These are phyloP conservation scores for Channa maculata DNA, from an alignment of 2,113 vertebrate genomes.

Conservation along the genomic window DNA sequence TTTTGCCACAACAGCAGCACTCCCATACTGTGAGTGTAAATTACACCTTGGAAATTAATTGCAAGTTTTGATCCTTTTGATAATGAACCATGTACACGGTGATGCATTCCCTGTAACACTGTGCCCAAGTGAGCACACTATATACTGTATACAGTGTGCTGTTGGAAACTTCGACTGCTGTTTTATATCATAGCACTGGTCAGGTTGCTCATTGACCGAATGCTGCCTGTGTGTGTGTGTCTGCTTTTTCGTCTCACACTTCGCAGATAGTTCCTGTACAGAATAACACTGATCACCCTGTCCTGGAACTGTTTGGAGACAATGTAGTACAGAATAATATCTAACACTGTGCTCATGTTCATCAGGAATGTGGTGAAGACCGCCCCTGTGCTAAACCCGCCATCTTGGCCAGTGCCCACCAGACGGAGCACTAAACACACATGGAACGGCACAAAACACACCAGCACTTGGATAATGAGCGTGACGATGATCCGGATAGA, in stretches of 20 bases:
- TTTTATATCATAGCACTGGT: constrained; percentile 91
- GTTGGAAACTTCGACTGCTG: background rate
- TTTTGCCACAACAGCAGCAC: constrained; percentile 72
- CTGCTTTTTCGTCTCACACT: constrained; percentile 94
- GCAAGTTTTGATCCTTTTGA: constrained; percentile 67
- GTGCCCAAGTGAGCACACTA: constrained; percentile 16
- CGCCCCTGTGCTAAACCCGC: constrained; percentile 86
- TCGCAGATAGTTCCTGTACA: constrained; percentile 95
- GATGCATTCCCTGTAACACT: constrained; percentile 51
- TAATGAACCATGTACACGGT: constrained; percentile 50
- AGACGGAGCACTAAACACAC: constrained; percentile 88
- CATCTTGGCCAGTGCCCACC: constrained; percentile 61
- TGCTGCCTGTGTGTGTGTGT: constrained; percentile 86
- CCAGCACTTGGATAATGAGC: constrained; percentile 89
- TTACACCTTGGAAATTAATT: constrained; percentile 70
- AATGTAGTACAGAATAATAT: constrained; percentile 96
- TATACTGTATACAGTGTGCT: background rate
- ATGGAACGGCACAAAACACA: constrained; percentile 96
- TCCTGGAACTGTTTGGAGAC: constrained; percentile 99
- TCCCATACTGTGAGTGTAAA: constrained; percentile 78
- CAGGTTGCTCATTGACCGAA: constrained; percentile 91
- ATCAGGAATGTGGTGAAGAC: constrained; percentile 94
- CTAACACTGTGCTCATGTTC: constrained; percentile 94
- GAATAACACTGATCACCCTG: constrained; percentile 94
- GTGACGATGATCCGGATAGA: constrained; percentile 95